Evolutionary conservation across 2,888 invertebrate genomes (phyloP).

Genomic region (Zhuqinia jingwanae): DNA sequence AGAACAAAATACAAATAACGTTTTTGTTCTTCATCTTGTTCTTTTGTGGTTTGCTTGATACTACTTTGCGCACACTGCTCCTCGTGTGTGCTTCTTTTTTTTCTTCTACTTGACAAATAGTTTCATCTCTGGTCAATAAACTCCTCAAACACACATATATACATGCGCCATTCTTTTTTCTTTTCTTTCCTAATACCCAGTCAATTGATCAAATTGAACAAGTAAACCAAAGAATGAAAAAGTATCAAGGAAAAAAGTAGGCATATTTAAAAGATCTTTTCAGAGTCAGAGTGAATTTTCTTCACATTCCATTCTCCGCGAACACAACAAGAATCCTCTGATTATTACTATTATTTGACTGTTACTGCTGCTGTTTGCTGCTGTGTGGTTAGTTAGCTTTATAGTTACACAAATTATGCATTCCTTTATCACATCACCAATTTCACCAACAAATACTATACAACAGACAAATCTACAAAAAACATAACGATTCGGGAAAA

Average conservation of each 20-base stretch:
- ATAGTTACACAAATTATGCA: too few relatives aligned
- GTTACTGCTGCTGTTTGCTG: conserved; percentile 7
- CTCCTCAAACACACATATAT: conserved; percentile 26
- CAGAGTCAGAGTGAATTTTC: background rate
- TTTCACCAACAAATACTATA: too few relatives aligned
- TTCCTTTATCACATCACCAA: too few relatives aligned
- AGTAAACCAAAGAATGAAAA: conserved; percentile 13
- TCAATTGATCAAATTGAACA: conserved; percentile 46
- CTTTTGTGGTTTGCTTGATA: too few relatives aligned
- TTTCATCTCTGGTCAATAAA: conserved; percentile 69
- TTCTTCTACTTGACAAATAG: conserved; percentile 53
- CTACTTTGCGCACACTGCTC: too few relatives aligned
- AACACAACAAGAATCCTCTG: conserved; percentile 12
- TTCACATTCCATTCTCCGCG: conserved; percentile 25
- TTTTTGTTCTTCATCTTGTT: background rate
- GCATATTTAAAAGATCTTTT: too few relatives aligned
- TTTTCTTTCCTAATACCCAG: background rate
- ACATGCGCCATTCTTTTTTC: background rate
- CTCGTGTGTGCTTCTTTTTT: conserved; percentile 4
- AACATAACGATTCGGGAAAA: conserved; percentile 31
- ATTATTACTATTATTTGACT: background rate
- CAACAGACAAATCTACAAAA: background rate
- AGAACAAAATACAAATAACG: background rate
- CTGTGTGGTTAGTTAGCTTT: conserved; percentile 19
- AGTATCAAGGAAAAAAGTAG: too few relatives aligned